These are phyloP conservation scores for Ochropleura leucogaster DNA, from an alignment of 2,888 invertebrate species.

Conservation along the genomic window DNA sequence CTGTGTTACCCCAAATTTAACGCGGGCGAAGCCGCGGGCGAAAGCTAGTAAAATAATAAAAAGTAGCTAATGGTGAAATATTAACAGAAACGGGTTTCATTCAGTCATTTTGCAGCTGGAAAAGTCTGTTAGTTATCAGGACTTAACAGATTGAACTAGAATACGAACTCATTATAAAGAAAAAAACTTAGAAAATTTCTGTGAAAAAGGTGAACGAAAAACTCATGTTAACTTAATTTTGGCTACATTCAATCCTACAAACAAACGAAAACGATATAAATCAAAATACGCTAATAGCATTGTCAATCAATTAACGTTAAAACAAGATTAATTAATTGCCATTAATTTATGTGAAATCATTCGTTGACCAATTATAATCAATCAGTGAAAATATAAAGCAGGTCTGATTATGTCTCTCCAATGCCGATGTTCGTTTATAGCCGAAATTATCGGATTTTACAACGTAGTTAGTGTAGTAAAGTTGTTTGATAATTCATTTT, in stretches of 20 bases:
- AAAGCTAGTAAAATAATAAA: no score
- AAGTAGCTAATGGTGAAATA: not conserved
- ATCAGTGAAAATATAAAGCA: slow-evolving; percentile 37
- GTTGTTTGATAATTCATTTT: slow-evolving; percentile 16
- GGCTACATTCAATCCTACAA: not conserved
- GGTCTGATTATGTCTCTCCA: slow-evolving; percentile 8
- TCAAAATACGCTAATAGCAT: slow-evolving; percentile 8
- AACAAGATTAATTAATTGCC: slow-evolving; percentile 24
- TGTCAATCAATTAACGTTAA: slow-evolving; percentile 18
- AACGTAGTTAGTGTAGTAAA: slow-evolving; percentile 42
- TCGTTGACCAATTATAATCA: slow-evolving; percentile 46
- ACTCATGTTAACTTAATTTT: not conserved
- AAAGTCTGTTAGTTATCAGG: not conserved
- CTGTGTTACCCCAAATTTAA: no score
- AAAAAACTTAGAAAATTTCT: not conserved
- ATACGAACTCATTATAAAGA: not conserved
- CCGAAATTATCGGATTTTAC: slow-evolving; percentile 30
- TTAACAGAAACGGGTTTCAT: not conserved
- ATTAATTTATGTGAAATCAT: slow-evolving; percentile 27
- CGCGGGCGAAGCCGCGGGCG: no score
- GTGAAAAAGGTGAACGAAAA: not conserved
- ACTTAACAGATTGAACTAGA: not conserved
- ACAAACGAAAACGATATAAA: not conserved
- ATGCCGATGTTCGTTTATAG: slow-evolving; percentile 17
- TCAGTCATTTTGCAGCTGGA: not conserved